Percentiles rank a stretch among this genome's conserved stretches.
phyloP scores from a whole-genome alignment of 2,888 invertebrate genomes.

The Dasypogon diadema region DNA sequence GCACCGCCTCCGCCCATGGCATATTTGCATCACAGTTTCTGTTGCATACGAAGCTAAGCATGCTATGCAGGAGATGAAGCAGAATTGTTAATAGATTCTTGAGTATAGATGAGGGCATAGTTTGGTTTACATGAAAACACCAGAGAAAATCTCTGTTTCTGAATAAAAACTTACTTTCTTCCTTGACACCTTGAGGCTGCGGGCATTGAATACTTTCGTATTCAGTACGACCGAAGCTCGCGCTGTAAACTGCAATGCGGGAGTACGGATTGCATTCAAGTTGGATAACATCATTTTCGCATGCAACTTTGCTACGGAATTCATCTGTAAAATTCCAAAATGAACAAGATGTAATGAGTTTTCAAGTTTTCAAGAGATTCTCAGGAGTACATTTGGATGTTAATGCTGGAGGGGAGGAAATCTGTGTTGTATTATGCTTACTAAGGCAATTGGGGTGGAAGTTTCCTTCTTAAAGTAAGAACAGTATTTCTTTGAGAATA shows the following conservation, averaged over 20 bases:
- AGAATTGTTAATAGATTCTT: constrained; percentile 10
- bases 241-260: constrained; percentile 92
- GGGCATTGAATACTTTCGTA: constrained; percentile 91
- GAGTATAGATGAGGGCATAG: background rate
- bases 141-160: constrained; percentile 10
- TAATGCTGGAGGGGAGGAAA: background rate
- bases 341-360: constrained; percentile 29
- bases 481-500: background rate
- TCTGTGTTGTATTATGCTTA: background rate
- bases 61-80: constrained; percentile 72
- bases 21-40: constrained; percentile 89
- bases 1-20: constrained; percentile 87
- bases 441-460: background rate
- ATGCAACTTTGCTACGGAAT: constrained; percentile 93
- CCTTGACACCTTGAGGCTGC: constrained; percentile 86
- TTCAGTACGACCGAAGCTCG: constrained; percentile 92
- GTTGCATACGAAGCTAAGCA: constrained; percentile 90
- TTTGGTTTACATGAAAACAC: background rate
- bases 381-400: background rate
- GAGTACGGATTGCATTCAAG: constrained; percentile 89
- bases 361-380: background rate
- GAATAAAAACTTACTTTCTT: constrained; percentile 80
- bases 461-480: background rate
- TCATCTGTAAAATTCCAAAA: constrained; percentile 77
- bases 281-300: constrained; percentile 90